Base-by-base conservation (phyloP, 2,113 vertebrate genomes). In the Rhipidura dahli region DNA sequence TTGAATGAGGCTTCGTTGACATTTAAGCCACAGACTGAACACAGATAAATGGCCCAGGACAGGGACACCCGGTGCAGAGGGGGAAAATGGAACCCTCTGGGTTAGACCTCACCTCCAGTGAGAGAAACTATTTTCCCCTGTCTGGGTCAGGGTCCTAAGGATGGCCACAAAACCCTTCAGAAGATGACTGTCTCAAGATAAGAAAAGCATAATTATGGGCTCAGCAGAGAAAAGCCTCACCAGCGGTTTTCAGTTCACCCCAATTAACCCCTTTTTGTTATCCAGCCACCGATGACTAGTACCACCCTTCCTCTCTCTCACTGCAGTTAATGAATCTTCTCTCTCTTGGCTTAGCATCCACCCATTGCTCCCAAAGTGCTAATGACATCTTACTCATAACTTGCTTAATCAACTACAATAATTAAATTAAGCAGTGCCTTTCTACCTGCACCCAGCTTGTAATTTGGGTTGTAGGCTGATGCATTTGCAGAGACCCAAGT, bases 31-130 rank as follows among this genome's bases (percentile, higher is more conserved):
- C 72, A 59, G 53, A 39, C 31, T 19, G 17, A 3, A 39, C 0
- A 1, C 6, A 44, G 42, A 22, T 31, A 76, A 79, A 51, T 31
- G 37, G 33, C 44, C 65, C 64, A 35, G 65, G 40, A 59, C 15
- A 16, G 35, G 23, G 18, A 69, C 17, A 80, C 2, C 1, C 0
- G 0, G 8, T 13, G 26, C 6, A 76, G 54, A 50, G 23, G 7
- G 16, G 10, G 8, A 21, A 57, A 84, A 51, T 0, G 1, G 28
- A 72, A 60, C 35, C 42, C 60, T 68, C 31, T 71, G 4, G 40
- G 15, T 82, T 63, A 78, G 35, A 49, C 10, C 11, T 84, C 30
- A 70, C 21, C 33, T 79, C 13, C 45, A 64, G 4, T 14, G 22
- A 72, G 2, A 89, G 47, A 51, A 94, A 68, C 9, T 49, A 2